Evolutionary conservation across 2,113 vertebrate species (phyloP), one percentile per base, ranked within the genome.

Genomic region (Trematocara variabile): DNA sequence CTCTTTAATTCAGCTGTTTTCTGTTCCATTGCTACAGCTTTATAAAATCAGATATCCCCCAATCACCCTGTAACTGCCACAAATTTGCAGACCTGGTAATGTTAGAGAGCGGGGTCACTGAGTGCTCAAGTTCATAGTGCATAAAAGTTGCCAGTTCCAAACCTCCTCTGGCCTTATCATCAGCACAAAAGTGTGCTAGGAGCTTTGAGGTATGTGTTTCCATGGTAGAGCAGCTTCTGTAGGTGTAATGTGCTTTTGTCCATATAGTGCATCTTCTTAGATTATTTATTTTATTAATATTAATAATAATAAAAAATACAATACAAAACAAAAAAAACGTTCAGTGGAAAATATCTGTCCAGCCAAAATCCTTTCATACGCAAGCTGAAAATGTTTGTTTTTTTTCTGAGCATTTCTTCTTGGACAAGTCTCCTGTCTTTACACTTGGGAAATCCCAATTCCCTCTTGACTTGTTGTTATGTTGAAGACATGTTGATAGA

Each of bases 361-460:
- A 37, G 30, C 58, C 58, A 34, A 63, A 34, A 63, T 68, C 34
- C n/a, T 68, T 41, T 68, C n/a, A 22, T 68, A 13, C 4, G 1
- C n/a, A 41, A 22, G n/a, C 63, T 68, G 63, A 68, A 41, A 41
- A 20, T 39, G 10, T 65, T 63, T 11, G 2, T 0, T 0, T 12
- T 65, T 63, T 3, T 39, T 65, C n/a, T 65, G 30, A 65, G 33
- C 34, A 65, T 20, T 68, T 68, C 63, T 68, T 68, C 63, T 41
- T 41, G 11, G 63, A 68, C 63, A 68, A 41, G 37, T 13, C 63
- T 39, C 60, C 11, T 5, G 18, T 3, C n/a, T 41, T 68, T 68
- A 41, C 34, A 68, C 63, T 22, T 22, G 7, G 34, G 11, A 41
- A 68, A 0, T 68, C 63, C n/a, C 63, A 41, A 3, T 22, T 41